These are phyloP conservation scores for Cantharis rustica DNA, from an alignment of 2,888 invertebrate species.

Conservation along the genomic window DNA sequence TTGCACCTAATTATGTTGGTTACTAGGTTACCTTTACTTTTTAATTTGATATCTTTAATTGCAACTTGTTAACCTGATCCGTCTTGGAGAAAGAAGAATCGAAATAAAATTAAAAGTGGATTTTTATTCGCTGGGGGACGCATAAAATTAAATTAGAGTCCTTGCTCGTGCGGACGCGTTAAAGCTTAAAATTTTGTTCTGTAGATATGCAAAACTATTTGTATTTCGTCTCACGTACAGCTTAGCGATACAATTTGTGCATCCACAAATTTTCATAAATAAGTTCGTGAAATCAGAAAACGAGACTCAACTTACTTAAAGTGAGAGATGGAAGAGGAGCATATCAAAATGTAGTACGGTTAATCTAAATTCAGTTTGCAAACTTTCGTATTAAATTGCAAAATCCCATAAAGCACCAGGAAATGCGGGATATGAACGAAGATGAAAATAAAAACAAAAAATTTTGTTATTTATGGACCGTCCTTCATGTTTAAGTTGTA, in stretches of 20 bases:
- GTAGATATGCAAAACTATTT: constrained; percentile 7
- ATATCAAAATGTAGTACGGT: not conserved
- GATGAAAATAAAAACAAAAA: constrained; percentile 2
- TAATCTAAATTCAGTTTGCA: constrained; percentile 18
- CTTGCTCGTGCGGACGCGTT: not conserved
- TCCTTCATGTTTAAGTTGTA: not conserved
- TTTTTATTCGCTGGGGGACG: not conserved
- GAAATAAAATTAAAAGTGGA: not conserved
- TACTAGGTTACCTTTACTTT: constrained; percentile 14
- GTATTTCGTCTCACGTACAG: constrained; percentile 19
- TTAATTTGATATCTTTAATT: constrained; percentile 11
- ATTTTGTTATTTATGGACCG: not conserved
- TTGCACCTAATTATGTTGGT: constrained; percentile 18
- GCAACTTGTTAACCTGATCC: constrained; percentile 19
- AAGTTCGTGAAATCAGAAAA: constrained; percentile 17
- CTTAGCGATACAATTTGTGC: constrained; percentile 16
- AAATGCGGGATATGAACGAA: not conserved
- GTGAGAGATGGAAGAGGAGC: constrained; percentile 4
- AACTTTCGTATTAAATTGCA: constrained; percentile 14
- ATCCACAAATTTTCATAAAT: constrained; percentile 20
- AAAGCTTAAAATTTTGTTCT: constrained; percentile 16
- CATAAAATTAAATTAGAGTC: not conserved
- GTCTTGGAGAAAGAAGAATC: not conserved
- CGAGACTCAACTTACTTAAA: not conserved
- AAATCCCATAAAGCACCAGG: constrained; percentile 8